These are phyloP conservation scores for Crotalus horridus DNA, from an alignment of 2,113 vertebrate species.

Conservation along the genomic window DNA sequence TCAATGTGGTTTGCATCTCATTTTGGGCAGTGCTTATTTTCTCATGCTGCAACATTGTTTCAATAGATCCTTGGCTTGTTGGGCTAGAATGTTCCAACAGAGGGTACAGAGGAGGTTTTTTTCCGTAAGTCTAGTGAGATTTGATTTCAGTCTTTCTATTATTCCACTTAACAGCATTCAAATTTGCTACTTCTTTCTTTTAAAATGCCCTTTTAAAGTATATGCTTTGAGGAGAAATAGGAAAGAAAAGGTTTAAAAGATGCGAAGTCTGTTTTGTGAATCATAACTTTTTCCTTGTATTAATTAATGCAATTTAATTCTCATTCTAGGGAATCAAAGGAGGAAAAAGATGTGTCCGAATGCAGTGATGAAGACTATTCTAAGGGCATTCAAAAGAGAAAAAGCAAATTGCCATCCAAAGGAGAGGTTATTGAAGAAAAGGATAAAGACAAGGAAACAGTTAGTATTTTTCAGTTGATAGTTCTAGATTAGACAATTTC, in stretches of 20 bases:
- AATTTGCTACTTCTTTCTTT: slow-evolving; percentile 39
- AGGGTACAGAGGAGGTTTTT: too few relatives aligned
- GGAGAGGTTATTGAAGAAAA: slow-evolving; percentile 70
- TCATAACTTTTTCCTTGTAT: background rate
- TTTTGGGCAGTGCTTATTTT: too few relatives aligned
- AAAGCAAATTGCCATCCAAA: slow-evolving; percentile 65
- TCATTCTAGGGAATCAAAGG: slow-evolving; percentile 72
- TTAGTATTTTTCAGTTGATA: slow-evolving; percentile 57
- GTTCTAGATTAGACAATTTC: background rate
- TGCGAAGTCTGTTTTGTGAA: background rate
- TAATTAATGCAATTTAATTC: slow-evolving; percentile 50
- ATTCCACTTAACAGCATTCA: slow-evolving; percentile 38
- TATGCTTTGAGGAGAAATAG: slow-evolving; percentile 26
- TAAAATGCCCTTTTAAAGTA: slow-evolving; percentile 33
- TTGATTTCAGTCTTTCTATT: slow-evolving; percentile 32
- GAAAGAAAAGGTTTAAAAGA: background rate
- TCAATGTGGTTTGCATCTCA: too few relatives aligned
- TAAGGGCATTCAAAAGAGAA: slow-evolving; percentile 74
- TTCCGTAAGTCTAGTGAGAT: too few relatives aligned
- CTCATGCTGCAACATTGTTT: too few relatives aligned
- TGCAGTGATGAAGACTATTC: slow-evolving; percentile 72
- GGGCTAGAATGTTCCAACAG: too few relatives aligned
- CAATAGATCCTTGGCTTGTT: too few relatives aligned
- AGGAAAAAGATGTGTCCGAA: slow-evolving; percentile 64
- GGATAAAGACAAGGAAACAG: slow-evolving; percentile 69